A percentile compares a stretch with the other conserved stretches of the same genome.
These are phyloP conservation scores for Phrynosoma blainvillii DNA, from an alignment of 2,113 vertebrate species.

Conservation along the genomic window DNA sequence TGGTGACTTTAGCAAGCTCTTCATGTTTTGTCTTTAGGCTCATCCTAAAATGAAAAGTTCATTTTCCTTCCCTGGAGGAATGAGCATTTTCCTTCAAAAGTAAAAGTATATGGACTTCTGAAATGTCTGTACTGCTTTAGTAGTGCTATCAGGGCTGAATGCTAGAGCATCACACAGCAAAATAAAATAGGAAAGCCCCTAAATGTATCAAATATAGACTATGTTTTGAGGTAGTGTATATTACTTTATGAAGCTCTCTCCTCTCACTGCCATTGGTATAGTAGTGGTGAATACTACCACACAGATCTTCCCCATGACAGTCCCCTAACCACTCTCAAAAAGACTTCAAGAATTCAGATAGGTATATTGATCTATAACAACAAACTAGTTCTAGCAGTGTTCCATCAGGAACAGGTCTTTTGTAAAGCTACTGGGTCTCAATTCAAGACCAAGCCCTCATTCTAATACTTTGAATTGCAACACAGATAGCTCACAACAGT, in stretches of 20 bases:
- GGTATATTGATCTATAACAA: too few species aligned
- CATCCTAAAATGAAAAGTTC: neutral
- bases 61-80: neutral
- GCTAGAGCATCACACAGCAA: neutral
- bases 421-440: too few species aligned
- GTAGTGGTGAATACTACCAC: too few species aligned
- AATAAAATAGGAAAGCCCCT: neutral
- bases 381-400: too few species aligned
- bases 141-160: neutral
- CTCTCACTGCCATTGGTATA: too few species aligned
- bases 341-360: too few species aligned
- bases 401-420: too few species aligned
- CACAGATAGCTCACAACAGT: too few species aligned
- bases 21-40: neutral
- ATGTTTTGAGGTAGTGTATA: neutral
- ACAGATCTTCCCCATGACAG: too few species aligned
- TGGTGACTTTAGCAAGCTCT: neutral
- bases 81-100: conserved; percentile 16
- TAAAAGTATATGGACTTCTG: neutral
- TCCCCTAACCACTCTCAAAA: too few species aligned
- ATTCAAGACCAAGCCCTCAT: too few species aligned
- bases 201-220: neutral
- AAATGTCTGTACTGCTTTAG: neutral
- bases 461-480: too few species aligned
- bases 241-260: neutral